Conservation (phyloP, 2,888 invertebrate species). For the Drosophila subquinaria region DNA sequence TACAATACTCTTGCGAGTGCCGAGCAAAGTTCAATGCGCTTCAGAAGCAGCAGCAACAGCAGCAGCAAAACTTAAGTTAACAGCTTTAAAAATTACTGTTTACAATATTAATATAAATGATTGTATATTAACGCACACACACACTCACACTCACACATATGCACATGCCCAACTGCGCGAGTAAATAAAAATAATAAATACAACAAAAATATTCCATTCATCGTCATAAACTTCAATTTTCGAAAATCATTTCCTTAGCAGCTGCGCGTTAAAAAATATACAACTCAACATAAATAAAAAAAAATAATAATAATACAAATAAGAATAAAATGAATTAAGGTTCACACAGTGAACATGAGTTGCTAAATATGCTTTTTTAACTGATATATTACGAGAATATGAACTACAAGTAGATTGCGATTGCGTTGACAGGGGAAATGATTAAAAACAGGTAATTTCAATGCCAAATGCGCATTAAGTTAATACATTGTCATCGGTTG, state of each 20-base stretch:
- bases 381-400: constrained; percentile 15
- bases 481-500: constrained; percentile 41
- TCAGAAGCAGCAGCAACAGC: constrained; percentile 9
- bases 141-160: constrained; percentile 18
- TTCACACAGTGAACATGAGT: constrained; percentile 64
- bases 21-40: constrained; percentile 69
- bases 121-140: constrained; percentile 59
- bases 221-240: constrained; percentile 84
- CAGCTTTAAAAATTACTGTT: constrained; percentile 70
- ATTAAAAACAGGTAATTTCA: constrained; percentile 40
- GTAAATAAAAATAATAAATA: constrained; percentile 51
- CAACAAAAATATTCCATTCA: constrained; percentile 78
- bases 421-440: constrained; percentile 12
- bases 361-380: constrained; percentile 31
- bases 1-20: constrained; percentile 25
- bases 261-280: constrained; percentile 75
- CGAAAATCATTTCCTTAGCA: constrained; percentile 85
- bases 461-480: constrained; percentile 44
- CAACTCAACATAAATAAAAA: constrained; percentile 22
- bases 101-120: constrained; percentile 78
- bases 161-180: constrained; percentile 13
- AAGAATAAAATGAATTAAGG: constrained; percentile 73
- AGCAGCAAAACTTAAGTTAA: constrained; percentile 69
- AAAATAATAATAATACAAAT: constrained; percentile 35
- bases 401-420: constrained; percentile 32